phyloP scores from a whole-genome alignment of 64 coral and sea anemone species.

The Astreopora myriophthalma region DNA sequence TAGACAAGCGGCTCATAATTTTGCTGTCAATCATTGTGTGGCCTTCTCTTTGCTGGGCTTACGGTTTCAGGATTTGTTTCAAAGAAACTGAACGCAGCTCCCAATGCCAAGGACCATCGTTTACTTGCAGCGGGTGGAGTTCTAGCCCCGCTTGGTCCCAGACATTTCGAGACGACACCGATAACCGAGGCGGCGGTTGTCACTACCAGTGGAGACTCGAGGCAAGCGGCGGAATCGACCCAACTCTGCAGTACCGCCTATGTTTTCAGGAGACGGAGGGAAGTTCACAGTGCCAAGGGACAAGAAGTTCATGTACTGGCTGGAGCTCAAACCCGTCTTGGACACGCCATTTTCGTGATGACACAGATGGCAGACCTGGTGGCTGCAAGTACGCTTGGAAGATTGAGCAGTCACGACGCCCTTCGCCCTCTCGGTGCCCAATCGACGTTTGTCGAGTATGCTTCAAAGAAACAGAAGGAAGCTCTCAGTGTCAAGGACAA shows the following conservation, averaged over 20 bases:
- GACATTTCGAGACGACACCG: conserved; percentile 64
- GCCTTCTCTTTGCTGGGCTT: background rate
- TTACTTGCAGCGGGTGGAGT: conserved; percentile 58
- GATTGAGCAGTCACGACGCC: conserved; percentile 1
- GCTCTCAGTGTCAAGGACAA: conserved; percentile 56
- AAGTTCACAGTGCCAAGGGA: conserved; percentile 62
- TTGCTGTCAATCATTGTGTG: background rate
- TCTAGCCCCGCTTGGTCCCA: conserved; percentile 41
- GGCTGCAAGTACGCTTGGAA: conserved; percentile 52
- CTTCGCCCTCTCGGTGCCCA: background rate
- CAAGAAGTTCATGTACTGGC: conserved; percentile 25
- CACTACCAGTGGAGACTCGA: conserved; percentile 57
- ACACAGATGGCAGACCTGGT: conserved; percentile 52
- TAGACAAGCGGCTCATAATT: too few species aligned
- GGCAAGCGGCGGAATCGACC: background rate
- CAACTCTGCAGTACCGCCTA: conserved; percentile 9
- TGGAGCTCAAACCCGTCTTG: conserved; percentile 52
- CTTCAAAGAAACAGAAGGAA: conserved; percentile 71
- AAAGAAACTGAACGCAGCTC: conserved; percentile 37
- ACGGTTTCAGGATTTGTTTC: conserved; percentile 50
- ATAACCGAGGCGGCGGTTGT: conserved; percentile 43
- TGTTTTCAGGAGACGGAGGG: conserved; percentile 68
- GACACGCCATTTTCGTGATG: conserved; percentile 47
- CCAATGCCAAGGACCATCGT: conserved; percentile 21
- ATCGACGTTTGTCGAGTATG: conserved; percentile 29